These are phyloP conservation scores for Eubasilissa regina DNA, from an alignment of 1,140 invertebrate species.

Conservation along the genomic window DNA sequence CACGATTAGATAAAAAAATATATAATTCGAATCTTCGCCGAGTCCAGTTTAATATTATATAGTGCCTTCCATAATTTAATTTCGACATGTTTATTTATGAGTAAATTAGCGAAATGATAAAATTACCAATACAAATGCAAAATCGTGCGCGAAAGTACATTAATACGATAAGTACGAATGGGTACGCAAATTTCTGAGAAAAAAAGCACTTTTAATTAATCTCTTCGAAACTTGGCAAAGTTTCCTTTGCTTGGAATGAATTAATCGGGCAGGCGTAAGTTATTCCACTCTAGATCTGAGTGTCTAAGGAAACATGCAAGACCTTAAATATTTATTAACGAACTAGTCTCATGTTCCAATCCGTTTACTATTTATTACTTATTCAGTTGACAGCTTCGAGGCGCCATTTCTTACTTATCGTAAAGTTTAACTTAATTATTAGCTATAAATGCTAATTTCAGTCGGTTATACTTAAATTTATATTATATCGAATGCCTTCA, in stretches of 20 bases:
- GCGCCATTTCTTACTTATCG: neutral
- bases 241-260: neutral
- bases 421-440: too few species aligned
- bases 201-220: conserved; percentile 11
- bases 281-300: neutral
- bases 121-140: too few species aligned
- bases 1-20: too few species aligned
- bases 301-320: conserved; percentile 9
- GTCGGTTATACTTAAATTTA: too few species aligned
- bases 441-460: too few species aligned
- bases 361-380: conserved; percentile 8
- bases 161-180: neutral
- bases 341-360: conserved; percentile 1
- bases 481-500: too few species aligned
- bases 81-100: too few species aligned
- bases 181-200: conserved; percentile 2
- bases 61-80: too few species aligned
- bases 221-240: neutral
- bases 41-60: too few species aligned
- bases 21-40: too few species aligned
- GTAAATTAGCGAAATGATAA: too few species aligned
- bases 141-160: too few species aligned
- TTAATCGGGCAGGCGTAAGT: neutral
- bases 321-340: conserved; percentile 21
- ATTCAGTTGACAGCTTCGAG: neutral